A percentile compares a stretch with the other conserved stretches of the same genome.
Conservation (phyloP, 2,888 invertebrate genomes). For the Caradrina clavipalpis region DNA sequence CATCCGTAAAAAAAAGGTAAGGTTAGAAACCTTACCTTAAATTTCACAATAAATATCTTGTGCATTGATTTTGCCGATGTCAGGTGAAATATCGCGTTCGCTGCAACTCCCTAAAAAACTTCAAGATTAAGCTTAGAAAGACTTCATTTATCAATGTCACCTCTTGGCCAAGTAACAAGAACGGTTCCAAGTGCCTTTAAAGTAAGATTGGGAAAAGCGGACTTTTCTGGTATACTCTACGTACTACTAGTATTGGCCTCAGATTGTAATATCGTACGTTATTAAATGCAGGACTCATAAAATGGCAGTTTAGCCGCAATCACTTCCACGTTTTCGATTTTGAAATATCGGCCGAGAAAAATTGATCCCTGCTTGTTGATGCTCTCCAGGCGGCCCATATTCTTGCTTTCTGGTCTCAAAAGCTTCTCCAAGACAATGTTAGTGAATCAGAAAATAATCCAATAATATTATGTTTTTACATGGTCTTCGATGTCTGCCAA, state of each 20-base stretch:
- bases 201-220: slow-evolving; percentile 11
- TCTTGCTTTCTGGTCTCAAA: not conserved
- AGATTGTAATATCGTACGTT: not conserved
- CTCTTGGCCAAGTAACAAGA: slow-evolving; percentile 44
- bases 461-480: not conserved
- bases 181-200: slow-evolving; percentile 26
- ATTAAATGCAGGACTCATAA: slow-evolving; percentile 1
- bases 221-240: slow-evolving; percentile 8
- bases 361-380: slow-evolving; percentile 1
- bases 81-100: slow-evolving; percentile 13
- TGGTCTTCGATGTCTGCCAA: slow-evolving; percentile 4
- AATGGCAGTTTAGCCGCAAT: not conserved
- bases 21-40: slow-evolving; percentile 1
- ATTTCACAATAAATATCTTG: not conserved
- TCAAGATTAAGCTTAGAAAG: slow-evolving; percentile 48
- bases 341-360: not conserved
- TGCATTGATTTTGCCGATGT: not conserved
- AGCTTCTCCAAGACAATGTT: not conserved
- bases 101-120: slow-evolving; percentile 36
- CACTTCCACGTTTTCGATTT: not conserved
- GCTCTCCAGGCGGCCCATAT: not conserved
- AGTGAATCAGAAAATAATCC: not conserved
- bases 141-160: slow-evolving; percentile 53
- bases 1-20: too few species aligned
- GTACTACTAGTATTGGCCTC: not conserved